Base-by-base conservation (phyloP, 2,797 vertebrate genomes). In the Argya squamiceps region DNA sequence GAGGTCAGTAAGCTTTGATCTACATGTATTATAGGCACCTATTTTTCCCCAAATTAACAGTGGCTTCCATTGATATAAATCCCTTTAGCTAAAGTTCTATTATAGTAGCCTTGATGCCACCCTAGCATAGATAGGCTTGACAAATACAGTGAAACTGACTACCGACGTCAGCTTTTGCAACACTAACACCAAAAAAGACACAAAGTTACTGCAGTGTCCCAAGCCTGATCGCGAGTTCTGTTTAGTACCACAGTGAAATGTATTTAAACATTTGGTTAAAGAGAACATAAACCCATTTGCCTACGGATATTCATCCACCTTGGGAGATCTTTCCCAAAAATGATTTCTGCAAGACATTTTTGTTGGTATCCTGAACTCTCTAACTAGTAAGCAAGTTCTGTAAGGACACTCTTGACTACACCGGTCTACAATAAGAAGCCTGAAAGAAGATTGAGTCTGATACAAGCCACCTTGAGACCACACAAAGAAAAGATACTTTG, bases 401-500 rank as follows among this genome's bases (percentile, higher is more conserved):
- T 12, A 80, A 76, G 52, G 43, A 47, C 7, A 29, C 24, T 15
- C 47, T 34, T 52, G 32, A 49, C 12, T 36, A 44, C 5, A 5
- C 4, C 15, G 14, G 22, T 29, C 32, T 63, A 34, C 43, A 32
- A 11, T 41, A n/a, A 56, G 6, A 56, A 83, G 24, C 20, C 58
- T 50, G 13, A 36, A 64, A 81, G 19, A 77, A 44, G 17, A 52
- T 13, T 15, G 6, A 78, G 16, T 39, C 30, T 81, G 37, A 70
- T 1, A 7, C 30, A 70, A 70, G 11, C 37, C 32, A 36, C 11
- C 12, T 3, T 5, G 9, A 68, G 21, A 92, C 10, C 12, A 39
- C 0, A 3, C 13, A 69, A 77, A 50, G 16, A 52, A 4, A 39
- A 55, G 10, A 8, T 0, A 3, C 3, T 9, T 12, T 59, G 37